Evolutionary conservation across 2,797 vertebrate genomes (phyloP), one percentile per base, ranked within the genome.

Genomic region (Spondyliosoma cantharus): DNA sequence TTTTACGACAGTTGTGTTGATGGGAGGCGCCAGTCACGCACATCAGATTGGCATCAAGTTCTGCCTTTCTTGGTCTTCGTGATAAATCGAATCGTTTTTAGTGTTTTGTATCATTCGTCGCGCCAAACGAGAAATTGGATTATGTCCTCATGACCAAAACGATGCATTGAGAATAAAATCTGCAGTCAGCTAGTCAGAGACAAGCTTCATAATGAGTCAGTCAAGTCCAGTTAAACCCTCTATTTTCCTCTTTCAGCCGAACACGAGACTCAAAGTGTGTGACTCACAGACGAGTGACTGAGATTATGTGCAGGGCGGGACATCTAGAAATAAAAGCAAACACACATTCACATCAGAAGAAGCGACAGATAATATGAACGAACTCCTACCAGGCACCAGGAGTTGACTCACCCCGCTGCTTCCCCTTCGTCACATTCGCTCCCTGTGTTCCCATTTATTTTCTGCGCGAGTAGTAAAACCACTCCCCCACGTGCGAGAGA

Each of bases 251-350:
- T 7, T 32, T 32, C 5, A 20, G 46, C 32, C 50, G 29, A 25
- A 54, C 62, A 22, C 32, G 22, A 67, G 24, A 59, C 46, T 46
- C 8, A 22, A 24, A 4, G 60, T 16, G 48, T 32, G 62, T 76
- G 78, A 83, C 42, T 74, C 81, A 81, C 61, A 46, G 67, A 76
- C 24, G 22, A 81, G 58, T 27, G 64, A 67, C 53, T 61, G 80
- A 57, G 58, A 63, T 17, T 76, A 24, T 32, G 37, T 65, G 53
- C 54, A 68, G 54, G 42, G 24, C 56, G 32, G 32, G 69, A 22
- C 6, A 2, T 20, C 25, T 59, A 74, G 15, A 58, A 69, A 79
- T 46, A 69, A 7, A 69, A 3, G 59, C 20, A 69, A 50, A 69
- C 6, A 69, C 2, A 56, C 63, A 59, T 66, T 66, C 12, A 13